These are phyloP conservation scores for Patella ulyssiponensis DNA, from an alignment of 2,888 invertebrate genomes.

Conservation along the genomic window DNA sequence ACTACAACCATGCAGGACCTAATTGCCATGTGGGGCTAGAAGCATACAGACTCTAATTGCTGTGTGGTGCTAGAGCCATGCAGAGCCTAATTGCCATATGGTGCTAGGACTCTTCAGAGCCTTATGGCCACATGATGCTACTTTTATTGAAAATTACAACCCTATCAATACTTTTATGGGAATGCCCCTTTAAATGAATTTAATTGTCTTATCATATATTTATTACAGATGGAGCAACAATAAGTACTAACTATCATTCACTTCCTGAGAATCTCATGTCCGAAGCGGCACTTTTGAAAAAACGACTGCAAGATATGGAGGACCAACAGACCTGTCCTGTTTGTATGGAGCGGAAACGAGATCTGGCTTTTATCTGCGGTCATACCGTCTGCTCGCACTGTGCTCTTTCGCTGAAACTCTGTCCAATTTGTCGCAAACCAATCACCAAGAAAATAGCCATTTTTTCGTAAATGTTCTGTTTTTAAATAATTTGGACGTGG, in stretches of 20 bases:
- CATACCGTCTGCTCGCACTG: conserved; percentile 88
- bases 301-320: conserved; percentile 87
- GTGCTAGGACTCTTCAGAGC: too few relatives aligned
- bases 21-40: too few relatives aligned
- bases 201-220: not conserved
- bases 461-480: conserved; percentile 54
- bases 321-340: conserved; percentile 89
- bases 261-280: conserved; percentile 11
- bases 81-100: too few relatives aligned
- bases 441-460: conserved; percentile 83
- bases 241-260: not conserved
- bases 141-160: too few relatives aligned
- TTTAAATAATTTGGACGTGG: too few relatives aligned
- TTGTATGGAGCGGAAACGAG: conserved; percentile 87
- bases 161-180: too few relatives aligned
- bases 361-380: conserved; percentile 90
- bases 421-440: conserved; percentile 88
- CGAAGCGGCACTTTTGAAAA: conserved; percentile 59
- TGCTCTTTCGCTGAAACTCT: conserved; percentile 84
- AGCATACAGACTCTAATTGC: too few relatives aligned
- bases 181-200: too few relatives aligned
- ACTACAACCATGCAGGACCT: too few relatives aligned
- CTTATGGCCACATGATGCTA: too few relatives aligned
- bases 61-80: too few relatives aligned
- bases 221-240: not conserved